Conservation (phyloP, 2,797 vertebrate genomes). For the Eurystomus glaucurus region DNA sequence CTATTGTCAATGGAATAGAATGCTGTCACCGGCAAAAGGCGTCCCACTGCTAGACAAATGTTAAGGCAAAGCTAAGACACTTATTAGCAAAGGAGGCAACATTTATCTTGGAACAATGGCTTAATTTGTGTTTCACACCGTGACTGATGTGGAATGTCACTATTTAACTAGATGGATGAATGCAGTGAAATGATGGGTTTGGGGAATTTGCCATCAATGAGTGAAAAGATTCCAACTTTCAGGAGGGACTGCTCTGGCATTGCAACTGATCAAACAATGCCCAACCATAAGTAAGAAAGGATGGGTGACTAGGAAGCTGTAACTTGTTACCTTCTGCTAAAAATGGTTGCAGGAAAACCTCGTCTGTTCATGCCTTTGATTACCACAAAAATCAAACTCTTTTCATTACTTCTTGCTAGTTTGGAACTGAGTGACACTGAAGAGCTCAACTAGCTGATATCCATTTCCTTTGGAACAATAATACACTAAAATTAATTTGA, state of each 20-base stretch:
- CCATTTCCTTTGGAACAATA: slow-evolving; percentile 62
- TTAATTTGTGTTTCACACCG: slow-evolving; percentile 29
- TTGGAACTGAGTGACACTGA: background rate
- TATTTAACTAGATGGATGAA: background rate
- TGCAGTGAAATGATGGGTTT: background rate
- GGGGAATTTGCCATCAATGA: background rate
- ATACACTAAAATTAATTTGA: slow-evolving; percentile 60
- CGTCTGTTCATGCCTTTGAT: background rate
- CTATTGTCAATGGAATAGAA: background rate
- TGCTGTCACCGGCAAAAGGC: background rate
- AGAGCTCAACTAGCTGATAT: slow-evolving; percentile 23
- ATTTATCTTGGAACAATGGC: slow-evolving; percentile 21
- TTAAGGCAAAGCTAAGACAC: slow-evolving; percentile 19
- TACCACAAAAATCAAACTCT: background rate
- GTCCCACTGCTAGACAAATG: slow-evolving; percentile 43
- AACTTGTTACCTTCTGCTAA: background rate
- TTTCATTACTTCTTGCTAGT: background rate
- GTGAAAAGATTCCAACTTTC: background rate
- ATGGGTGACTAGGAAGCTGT: background rate
- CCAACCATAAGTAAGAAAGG: background rate
- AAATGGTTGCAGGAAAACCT: background rate
- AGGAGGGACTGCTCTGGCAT: background rate
- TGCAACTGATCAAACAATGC: background rate
- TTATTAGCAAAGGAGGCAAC: slow-evolving; percentile 13
- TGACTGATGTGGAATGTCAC: background rate